Evolutionary conservation across 2,797 vertebrate genomes (phyloP).

Genomic region (Ataeniobius toweri): DNA sequence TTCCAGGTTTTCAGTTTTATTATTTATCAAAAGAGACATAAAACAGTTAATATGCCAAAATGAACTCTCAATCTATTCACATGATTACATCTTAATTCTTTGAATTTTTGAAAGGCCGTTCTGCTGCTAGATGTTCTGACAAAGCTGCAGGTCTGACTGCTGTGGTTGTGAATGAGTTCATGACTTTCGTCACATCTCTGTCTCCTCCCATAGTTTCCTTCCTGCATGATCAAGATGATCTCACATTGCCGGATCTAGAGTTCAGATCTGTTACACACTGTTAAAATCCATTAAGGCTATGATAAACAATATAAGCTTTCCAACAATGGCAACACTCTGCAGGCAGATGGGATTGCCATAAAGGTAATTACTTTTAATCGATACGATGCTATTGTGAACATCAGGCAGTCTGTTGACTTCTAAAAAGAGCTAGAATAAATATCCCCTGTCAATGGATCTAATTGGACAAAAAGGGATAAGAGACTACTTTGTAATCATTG

Average conservation of each 20-base stretch:
- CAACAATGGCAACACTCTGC: background rate
- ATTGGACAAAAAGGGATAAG: background rate
- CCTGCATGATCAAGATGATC: conserved; percentile 10
- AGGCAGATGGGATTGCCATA: background rate
- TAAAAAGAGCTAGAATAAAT: background rate
- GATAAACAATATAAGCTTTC: background rate
- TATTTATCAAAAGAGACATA: background rate
- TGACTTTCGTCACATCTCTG: conserved; percentile 7
- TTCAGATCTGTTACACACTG: background rate
- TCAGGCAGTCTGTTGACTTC: background rate
- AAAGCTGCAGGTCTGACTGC: background rate
- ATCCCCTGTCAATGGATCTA: background rate
- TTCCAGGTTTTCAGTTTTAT: background rate
- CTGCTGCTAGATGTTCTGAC: background rate
- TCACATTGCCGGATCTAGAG: background rate
- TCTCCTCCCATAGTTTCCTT: conserved; percentile 42
- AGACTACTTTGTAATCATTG: too few relatives aligned
- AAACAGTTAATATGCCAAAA: background rate
- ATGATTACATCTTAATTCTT: background rate
- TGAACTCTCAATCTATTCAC: background rate
- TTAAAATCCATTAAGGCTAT: background rate
- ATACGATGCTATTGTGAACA: background rate
- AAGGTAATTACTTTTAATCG: background rate
- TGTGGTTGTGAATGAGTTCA: conserved; percentile 16
- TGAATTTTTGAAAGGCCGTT: background rate